Evolutionary conservation across 2,888 invertebrate genomes (phyloP).

Genomic region (Gordius sp.): DNA sequence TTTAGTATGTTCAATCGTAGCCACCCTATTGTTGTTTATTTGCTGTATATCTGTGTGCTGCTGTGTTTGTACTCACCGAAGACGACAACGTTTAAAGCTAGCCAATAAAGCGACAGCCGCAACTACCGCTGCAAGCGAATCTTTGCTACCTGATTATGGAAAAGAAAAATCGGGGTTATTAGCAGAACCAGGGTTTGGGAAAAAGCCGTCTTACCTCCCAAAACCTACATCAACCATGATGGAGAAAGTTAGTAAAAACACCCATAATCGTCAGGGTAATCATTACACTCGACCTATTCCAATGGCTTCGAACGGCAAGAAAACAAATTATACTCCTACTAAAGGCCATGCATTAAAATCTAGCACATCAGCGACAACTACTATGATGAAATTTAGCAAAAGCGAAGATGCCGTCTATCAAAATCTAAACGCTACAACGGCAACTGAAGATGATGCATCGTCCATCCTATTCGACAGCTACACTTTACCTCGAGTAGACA

Average conservation of each 20-base stretch:
- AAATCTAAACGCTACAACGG: background rate
- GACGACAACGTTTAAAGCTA: background rate
- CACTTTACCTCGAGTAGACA: too few species aligned
- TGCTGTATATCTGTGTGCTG: constrained; percentile 10
- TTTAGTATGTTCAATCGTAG: background rate
- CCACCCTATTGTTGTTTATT: background rate
- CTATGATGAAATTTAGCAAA: background rate
- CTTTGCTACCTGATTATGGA: background rate
- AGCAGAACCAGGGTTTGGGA: background rate
- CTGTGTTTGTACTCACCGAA: background rate
- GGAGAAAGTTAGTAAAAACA: background rate
- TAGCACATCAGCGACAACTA: background rate
- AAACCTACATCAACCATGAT: background rate
- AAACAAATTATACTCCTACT: background rate
- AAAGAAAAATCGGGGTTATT: background rate
- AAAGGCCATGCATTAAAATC: background rate
- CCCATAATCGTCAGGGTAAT: background rate
- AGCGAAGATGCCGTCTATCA: background rate
- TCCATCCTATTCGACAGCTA: too few species aligned
- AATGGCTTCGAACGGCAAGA: background rate
- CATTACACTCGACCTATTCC: background rate
- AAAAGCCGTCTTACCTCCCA: background rate
- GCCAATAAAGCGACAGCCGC: too few species aligned
- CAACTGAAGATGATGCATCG: background rate
- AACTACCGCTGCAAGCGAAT: too few species aligned